These are phyloP conservation scores for Porites divaricata DNA, from an alignment of 92 coral and sea anemone genomes.

Conservation along the genomic window DNA sequence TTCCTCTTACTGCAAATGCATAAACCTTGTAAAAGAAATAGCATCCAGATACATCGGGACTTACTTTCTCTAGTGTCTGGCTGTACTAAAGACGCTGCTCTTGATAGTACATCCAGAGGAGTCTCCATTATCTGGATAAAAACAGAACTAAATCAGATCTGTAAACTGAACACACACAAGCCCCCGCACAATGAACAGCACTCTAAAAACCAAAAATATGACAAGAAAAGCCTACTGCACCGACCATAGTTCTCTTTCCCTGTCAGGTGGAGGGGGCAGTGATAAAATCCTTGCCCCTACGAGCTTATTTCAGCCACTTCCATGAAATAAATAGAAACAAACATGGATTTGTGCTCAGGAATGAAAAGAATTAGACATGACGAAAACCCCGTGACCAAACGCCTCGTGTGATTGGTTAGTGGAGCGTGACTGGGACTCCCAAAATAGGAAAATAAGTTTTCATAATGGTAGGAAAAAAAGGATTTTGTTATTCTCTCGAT, in stretches of 20 bases:
- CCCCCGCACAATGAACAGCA: not conserved
- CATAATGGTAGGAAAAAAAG: not conserved
- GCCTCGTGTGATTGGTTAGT: constrained; percentile 32
- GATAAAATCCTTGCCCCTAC: constrained; percentile 15
- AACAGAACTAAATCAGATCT: not conserved
- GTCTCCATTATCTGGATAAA: constrained; percentile 73
- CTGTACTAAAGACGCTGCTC: constrained; percentile 97
- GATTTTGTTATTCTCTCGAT: not conserved
- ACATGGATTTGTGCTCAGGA: constrained; percentile 81
- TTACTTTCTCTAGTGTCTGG: constrained; percentile 79
- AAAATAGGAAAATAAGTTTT: not conserved
- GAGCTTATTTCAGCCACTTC: constrained; percentile 27
- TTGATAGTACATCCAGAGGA: constrained; percentile 95
- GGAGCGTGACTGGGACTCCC: constrained; percentile 35
- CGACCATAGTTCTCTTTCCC: constrained; percentile 26
- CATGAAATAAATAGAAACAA: constrained; percentile 76
- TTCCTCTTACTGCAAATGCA: not conserved
- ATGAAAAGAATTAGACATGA: constrained; percentile 61
- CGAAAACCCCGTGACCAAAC: constrained; percentile 53
- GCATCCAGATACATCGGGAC: constrained; percentile 23
- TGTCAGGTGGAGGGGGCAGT: constrained; percentile 16
- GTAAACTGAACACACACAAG: constrained; percentile 12
- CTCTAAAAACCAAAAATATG: not conserved
- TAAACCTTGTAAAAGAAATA: not conserved
- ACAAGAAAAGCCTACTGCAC: no score